phyloP scores from a whole-genome alignment of 1,140 invertebrate species.

The Drosophila persimilis region DNA sequence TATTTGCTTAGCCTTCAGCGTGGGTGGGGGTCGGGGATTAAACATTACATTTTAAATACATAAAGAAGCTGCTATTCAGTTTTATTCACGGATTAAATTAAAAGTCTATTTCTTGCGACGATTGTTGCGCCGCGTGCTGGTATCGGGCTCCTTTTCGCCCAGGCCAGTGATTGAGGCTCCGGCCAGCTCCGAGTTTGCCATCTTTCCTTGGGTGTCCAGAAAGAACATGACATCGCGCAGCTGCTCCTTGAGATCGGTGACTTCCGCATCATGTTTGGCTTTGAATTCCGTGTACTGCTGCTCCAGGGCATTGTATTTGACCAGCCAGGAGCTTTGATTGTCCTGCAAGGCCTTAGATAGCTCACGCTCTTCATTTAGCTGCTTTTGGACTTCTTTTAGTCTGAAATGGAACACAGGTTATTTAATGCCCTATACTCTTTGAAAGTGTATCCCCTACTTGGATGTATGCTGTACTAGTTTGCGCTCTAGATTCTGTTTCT shows the following conservation, averaged over 20 bases:
- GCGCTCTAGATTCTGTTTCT: slow-evolving; percentile 88
- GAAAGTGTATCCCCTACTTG: slow-evolving; percentile 83
- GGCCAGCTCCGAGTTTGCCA: slow-evolving; percentile 85
- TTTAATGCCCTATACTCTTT: too few relatives aligned
- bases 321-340: slow-evolving; percentile 91
- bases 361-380: slow-evolving; percentile 91
- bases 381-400: slow-evolving; percentile 85
- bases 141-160: slow-evolving; percentile 67
- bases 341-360: slow-evolving; percentile 90
- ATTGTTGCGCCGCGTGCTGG: slow-evolving; percentile 45
- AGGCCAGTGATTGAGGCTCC: slow-evolving; percentile 87
- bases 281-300: slow-evolving; percentile 87
- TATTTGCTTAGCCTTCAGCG: background rate
- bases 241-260: slow-evolving; percentile 94
- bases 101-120: slow-evolving; percentile 72
- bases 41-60: slow-evolving; percentile 21
- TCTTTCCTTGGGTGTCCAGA: slow-evolving; percentile 90
- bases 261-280: slow-evolving; percentile 90
- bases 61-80: slow-evolving; percentile 15
- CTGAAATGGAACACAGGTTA: slow-evolving; percentile 47
- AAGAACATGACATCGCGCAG: slow-evolving; percentile 98
- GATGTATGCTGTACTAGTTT: slow-evolving; percentile 85
- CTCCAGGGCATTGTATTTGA: slow-evolving; percentile 87
- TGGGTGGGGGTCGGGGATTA: slow-evolving; percentile 7
- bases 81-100: background rate